A percentile compares a stretch with the other conserved stretches of the same genome.
These are phyloP conservation scores for Sebastes reedi DNA, from an alignment of 2,797 vertebrate species.

Conservation along the genomic window DNA sequence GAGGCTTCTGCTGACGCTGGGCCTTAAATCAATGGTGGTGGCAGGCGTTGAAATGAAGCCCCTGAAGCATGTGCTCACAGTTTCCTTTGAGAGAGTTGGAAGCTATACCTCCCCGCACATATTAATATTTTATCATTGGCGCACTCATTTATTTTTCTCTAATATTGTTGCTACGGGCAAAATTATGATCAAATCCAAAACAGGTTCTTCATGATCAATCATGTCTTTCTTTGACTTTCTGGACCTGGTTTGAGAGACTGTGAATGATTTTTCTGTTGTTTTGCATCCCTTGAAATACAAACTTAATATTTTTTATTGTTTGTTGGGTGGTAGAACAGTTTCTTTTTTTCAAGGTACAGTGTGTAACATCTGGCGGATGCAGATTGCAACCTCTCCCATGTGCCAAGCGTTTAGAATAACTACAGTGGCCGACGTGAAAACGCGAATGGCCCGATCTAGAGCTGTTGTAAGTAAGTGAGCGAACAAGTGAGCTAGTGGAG, in stretches of 20 bases:
- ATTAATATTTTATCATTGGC: slow-evolving; percentile 76
- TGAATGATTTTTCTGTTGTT: neutral
- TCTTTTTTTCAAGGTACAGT: neutral
- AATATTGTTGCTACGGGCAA: slow-evolving; percentile 58
- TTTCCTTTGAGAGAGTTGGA: slow-evolving; percentile 46
- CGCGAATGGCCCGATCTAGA: too few species aligned
- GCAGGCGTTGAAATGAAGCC: slow-evolving; percentile 71
- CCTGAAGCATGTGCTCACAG: slow-evolving; percentile 59
- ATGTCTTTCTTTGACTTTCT: neutral
- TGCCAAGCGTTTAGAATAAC: too few species aligned
- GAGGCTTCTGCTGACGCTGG: slow-evolving; percentile 66
- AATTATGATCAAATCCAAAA: slow-evolving; percentile 33
- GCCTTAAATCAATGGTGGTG: slow-evolving; percentile 73
- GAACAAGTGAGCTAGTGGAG: too few species aligned
- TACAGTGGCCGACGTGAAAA: too few species aligned
- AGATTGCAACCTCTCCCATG: too few species aligned
- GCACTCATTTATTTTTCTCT: slow-evolving; percentile 29
- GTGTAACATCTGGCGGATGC: too few species aligned
- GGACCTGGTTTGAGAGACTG: neutral
- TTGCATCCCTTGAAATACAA: neutral
- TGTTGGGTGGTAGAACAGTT: neutral
- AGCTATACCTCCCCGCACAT: slow-evolving; percentile 40
- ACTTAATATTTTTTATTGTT: neutral
- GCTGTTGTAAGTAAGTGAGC: too few species aligned
- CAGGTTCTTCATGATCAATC: slow-evolving; percentile 34